Evolutionary conservation across 1,140 invertebrate genomes (phyloP).

Genomic region (Drosophila sulfurigaster): DNA sequence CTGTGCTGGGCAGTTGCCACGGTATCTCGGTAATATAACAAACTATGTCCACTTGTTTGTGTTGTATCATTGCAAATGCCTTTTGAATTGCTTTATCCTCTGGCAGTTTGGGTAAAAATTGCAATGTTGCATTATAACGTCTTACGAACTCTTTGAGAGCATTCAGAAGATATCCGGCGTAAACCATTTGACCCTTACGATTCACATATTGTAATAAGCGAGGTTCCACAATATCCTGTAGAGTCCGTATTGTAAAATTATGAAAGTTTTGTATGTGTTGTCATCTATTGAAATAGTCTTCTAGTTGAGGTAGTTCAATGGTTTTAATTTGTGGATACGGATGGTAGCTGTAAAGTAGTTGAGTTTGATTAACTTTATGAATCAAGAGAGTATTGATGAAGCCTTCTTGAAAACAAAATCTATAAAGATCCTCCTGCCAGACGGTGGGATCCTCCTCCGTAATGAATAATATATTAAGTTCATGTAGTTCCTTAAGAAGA

Average conservation of each 20-base stretch:
- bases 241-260: constrained; percentile 1
- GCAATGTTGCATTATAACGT: neutral
- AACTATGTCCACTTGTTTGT: neutral
- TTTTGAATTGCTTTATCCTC: neutral
- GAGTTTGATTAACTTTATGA: neutral
- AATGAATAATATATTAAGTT: constrained; percentile 52
- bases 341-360: constrained; percentile 46
- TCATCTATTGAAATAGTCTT: constrained; percentile 40
- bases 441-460: neutral
- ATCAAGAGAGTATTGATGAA: constrained; percentile 56
- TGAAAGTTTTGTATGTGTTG: constrained; percentile 24
- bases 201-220: constrained; percentile 44
- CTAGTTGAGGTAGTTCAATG: constrained; percentile 11
- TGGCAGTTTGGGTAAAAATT: neutral
- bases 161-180: constrained; percentile 32
- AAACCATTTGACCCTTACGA: neutral
- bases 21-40: neutral
- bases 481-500: constrained; percentile 37
- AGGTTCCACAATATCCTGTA: constrained; percentile 4
- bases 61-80: neutral
- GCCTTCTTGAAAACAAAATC: constrained; percentile 48
- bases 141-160: neutral
- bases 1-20: neutral
- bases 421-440: constrained; percentile 28
- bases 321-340: constrained; percentile 49